Conservation (phyloP, 2,113 vertebrate genomes). For the Fulica atra region DNA sequence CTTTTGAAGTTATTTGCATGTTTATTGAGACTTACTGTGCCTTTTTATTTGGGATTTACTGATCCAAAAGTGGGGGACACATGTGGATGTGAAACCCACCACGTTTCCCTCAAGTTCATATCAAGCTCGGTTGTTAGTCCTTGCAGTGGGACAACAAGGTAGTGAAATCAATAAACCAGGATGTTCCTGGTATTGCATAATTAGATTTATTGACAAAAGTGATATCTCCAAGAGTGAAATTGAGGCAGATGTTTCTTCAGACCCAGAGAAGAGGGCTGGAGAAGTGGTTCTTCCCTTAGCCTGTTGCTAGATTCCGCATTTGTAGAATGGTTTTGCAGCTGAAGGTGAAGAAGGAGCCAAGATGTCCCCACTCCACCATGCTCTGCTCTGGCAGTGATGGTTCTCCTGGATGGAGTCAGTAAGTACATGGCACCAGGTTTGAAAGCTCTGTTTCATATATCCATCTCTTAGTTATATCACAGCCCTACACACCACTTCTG, state of each 20-base stretch:
- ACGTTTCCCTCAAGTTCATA: background rate
- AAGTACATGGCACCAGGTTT: background rate
- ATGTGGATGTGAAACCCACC: background rate
- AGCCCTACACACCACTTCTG: no score
- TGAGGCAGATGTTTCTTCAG: background rate
- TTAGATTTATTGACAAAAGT: background rate
- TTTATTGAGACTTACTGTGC: background rate
- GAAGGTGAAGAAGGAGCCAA: background rate
- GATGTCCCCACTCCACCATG: accelerated
- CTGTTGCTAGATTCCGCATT: accelerated
- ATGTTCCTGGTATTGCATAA: background rate
- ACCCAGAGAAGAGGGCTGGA: background rate
- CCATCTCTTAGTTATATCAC: background rate
- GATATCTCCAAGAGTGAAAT: background rate
- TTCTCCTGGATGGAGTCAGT: background rate
- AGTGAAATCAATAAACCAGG: background rate
- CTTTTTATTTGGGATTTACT: background rate
- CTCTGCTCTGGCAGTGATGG: background rate
- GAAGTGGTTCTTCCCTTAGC: background rate
- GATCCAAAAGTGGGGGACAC: background rate
- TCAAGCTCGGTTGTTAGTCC: background rate
- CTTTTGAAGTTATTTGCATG: constrained; percentile 8
- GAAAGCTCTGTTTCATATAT: background rate
- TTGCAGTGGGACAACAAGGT: background rate
- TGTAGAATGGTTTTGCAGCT: accelerated